Conservation (phyloP, 2,113 vertebrate genomes). For the Pomatostomus ruficeps region DNA sequence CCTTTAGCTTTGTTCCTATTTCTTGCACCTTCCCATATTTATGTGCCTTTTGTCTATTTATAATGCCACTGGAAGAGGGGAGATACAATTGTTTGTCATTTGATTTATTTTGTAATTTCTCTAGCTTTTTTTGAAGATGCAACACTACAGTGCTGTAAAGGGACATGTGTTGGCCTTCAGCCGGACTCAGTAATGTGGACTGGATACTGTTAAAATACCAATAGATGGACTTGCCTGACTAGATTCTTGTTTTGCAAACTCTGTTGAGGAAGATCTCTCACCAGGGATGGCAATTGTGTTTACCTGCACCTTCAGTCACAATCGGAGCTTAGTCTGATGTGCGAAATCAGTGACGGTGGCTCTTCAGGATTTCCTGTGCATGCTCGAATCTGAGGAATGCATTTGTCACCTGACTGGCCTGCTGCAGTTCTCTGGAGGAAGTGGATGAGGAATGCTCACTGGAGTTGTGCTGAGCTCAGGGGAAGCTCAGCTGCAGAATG, state of each 20-base stretch:
- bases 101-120: constrained; percentile 75
- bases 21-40: constrained; percentile 90
- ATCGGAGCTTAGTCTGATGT: neutral
- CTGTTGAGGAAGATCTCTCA: neutral
- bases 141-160: constrained; percentile 76
- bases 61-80: constrained; percentile 80
- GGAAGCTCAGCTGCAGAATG: neutral
- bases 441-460: neutral
- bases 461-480: neutral
- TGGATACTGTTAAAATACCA: constrained; percentile 44
- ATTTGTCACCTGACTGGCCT: neutral
- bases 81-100: constrained; percentile 72
- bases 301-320: constrained; percentile 3
- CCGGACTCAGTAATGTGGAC: constrained; percentile 33
- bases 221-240: constrained; percentile 16
- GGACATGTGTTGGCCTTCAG: constrained; percentile 23
- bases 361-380: neutral
- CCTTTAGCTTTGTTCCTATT: constrained; percentile 78
- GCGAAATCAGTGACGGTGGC: neutral
- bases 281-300: neutral
- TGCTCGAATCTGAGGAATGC: neutral
- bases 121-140: constrained; percentile 70
- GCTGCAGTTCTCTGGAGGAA: neutral
- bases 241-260: constrained; percentile 48
- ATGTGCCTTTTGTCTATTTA: constrained; percentile 97